A percentile compares a stretch with the other conserved stretches of the same genome.
phyloP scores from a whole-genome alignment of 2,113 vertebrate species.

The Coryphaenoides rupestris region DNA sequence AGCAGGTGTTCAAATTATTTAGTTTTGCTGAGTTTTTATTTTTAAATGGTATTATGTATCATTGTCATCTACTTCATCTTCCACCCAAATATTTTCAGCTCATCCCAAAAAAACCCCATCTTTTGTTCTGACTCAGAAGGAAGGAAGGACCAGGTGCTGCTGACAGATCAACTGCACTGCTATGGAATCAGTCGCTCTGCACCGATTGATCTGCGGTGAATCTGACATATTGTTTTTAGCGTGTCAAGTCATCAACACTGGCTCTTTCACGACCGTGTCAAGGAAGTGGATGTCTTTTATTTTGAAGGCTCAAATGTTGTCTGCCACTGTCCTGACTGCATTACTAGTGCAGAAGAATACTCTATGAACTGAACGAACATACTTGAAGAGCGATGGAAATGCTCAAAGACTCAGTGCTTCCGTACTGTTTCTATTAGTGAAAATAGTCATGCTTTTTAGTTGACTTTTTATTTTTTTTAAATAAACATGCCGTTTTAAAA shows the following conservation, averaged over 20 bases:
- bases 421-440: slow-evolving; percentile 90
- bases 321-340: slow-evolving; percentile 34
- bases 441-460: slow-evolving; percentile 84
- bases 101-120: slow-evolving; percentile 42
- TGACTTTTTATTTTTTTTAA: slow-evolving; percentile 70
- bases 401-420: slow-evolving; percentile 98
- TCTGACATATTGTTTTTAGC: slow-evolving; percentile 37
- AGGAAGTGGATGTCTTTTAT: slow-evolving; percentile 19
- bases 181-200: slow-evolving; percentile 37
- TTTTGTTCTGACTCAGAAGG: slow-evolving; percentile 38
- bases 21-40: slow-evolving; percentile 5
- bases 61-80: slow-evolving; percentile 14
- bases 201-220: slow-evolving; percentile 51
- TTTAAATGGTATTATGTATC: slow-evolving; percentile 15
- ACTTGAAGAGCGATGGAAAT: slow-evolving; percentile 92
- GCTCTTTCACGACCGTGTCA: slow-evolving; percentile 43
- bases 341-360: slow-evolving; percentile 50
- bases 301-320: slow-evolving; percentile 30
- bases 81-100: slow-evolving; percentile 43
- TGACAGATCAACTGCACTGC: slow-evolving; percentile 49
- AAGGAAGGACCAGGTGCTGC: slow-evolving; percentile 40
- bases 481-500: slow-evolving; percentile 75
- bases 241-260: slow-evolving; percentile 53
- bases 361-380: slow-evolving; percentile 79
- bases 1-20: slow-evolving; percentile 33